Conservation (phyloP, 2,113 vertebrate species). For the Cariama cristata region DNA sequence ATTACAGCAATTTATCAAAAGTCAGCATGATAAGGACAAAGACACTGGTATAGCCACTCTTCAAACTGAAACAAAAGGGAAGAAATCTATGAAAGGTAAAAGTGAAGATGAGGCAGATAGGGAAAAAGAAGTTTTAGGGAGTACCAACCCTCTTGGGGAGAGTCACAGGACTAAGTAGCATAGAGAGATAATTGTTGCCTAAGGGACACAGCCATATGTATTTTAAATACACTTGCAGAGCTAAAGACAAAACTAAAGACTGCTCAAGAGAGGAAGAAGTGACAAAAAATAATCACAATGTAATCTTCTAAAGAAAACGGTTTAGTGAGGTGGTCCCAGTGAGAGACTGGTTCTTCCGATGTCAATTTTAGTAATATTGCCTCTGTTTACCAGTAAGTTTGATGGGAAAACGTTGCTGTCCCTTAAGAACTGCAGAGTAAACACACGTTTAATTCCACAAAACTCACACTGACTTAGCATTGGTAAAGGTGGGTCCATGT, state of each 20-base stretch:
- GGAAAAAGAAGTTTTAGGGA: not conserved
- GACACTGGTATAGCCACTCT: not conserved
- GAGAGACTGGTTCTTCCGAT: not conserved
- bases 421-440: not conserved
- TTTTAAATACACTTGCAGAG: not conserved
- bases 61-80: not conserved
- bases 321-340: not conserved
- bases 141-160: not conserved
- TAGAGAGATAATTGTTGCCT: not conserved
- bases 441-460: not conserved
- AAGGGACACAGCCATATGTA: not conserved
- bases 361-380: not conserved
- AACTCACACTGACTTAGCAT: not conserved
- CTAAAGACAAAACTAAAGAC: not conserved
- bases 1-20: not conserved
- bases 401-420: not conserved
- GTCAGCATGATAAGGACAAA: not conserved
- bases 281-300: not conserved
- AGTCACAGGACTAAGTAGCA: not conserved
- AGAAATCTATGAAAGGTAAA: not conserved
- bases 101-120: not conserved
- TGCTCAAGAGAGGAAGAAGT: not conserved
- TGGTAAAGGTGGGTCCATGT: not conserved
- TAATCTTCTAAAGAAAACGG: not conserved
- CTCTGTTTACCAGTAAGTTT: not conserved